These are phyloP conservation scores for Eulemur rufifrons DNA, from an alignment of 2,113 vertebrate species.

Conservation along the genomic window DNA sequence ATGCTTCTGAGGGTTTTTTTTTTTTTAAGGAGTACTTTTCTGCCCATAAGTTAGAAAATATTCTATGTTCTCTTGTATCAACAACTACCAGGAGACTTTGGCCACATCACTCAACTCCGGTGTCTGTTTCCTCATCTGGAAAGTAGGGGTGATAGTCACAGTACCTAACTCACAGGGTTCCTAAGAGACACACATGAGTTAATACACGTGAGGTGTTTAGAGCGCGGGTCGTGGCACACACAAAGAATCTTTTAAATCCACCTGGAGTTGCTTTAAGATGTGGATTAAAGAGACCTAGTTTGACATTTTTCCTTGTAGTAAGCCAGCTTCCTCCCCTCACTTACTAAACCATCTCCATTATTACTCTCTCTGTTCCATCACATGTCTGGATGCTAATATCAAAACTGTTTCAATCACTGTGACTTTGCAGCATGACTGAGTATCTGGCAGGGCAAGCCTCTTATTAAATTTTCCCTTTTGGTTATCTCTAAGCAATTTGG, in stretches of 20 bases:
- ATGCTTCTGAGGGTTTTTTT: neutral
- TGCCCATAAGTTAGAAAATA: neutral
- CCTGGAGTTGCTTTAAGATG: neutral
- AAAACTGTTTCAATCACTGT: neutral
- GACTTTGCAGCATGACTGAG: neutral
- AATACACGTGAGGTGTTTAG: rapidly evolving
- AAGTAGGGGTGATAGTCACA: neutral
- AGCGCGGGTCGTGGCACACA: neutral
- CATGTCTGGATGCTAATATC: neutral
- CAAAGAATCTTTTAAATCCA: too few species aligned
- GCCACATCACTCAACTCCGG: neutral
- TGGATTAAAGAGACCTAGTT: neutral
- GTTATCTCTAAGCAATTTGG: neutral
- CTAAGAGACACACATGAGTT: neutral
- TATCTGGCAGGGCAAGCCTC: neutral
- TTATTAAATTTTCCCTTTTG: neutral
- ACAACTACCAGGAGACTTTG: neutral
- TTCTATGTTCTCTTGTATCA: neutral
- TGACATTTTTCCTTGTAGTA: neutral
- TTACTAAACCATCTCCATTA: neutral
- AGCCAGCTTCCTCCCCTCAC: neutral
- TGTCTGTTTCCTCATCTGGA: neutral
- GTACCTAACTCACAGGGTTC: rapidly evolving
- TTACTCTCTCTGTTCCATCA: too few species aligned
- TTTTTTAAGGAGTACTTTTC: neutral